phyloP scores from a whole-genome alignment of 92 coral and sea anemone genomes.

The Muricea muricata region DNA sequence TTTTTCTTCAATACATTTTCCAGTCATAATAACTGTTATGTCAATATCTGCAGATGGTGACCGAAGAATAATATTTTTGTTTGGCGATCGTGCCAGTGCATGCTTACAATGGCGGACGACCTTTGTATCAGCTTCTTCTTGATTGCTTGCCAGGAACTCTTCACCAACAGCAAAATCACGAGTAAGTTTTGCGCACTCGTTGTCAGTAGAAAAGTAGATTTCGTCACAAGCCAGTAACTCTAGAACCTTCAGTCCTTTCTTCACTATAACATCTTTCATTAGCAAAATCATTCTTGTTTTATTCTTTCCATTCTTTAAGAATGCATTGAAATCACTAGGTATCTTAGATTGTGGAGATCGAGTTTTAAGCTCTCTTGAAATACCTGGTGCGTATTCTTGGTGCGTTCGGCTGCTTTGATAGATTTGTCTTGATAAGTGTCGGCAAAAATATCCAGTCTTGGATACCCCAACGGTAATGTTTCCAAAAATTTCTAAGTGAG shows the following conservation, averaged over 20 bases:
- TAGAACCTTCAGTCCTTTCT: not conserved
- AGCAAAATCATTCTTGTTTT: not conserved
- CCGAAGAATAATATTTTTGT: not conserved
- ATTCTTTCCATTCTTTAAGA: constrained; percentile 24
- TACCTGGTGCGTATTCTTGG: not conserved
- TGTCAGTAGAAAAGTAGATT: not conserved
- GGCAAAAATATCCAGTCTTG: constrained; percentile 6
- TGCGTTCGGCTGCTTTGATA: not conserved
- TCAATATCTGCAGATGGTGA: not conserved
- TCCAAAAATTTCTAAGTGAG: not conserved
- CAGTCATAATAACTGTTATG: not conserved
- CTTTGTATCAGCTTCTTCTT: constrained; percentile 3
- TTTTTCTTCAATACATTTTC: not conserved
- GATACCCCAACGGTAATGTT: not conserved
- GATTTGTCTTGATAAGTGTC: constrained; percentile 13
- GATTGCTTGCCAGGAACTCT: constrained; percentile 6
- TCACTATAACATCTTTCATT: not conserved
- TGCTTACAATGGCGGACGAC: not conserved
- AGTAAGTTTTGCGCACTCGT: not conserved
- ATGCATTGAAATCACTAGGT: not conserved
- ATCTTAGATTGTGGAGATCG: constrained; percentile 21
- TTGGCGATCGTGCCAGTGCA: not conserved
- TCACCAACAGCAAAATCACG: no score
- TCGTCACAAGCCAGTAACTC: not conserved
- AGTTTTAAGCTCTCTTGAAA: not conserved